Conservation (phyloP, 2,113 vertebrate species). For the Ancistrus triradiatus region DNA sequence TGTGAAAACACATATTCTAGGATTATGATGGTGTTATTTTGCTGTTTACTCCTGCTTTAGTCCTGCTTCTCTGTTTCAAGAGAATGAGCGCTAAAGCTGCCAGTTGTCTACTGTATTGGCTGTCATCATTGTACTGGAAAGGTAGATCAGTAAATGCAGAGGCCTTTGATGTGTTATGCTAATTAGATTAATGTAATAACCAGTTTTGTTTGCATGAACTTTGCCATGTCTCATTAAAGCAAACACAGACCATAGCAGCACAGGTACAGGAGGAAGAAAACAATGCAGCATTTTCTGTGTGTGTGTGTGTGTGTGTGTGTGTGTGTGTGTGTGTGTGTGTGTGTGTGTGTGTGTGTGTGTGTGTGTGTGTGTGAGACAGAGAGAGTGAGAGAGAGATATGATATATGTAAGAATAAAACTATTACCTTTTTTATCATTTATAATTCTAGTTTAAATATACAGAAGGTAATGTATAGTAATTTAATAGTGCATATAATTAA, state of each 20-base stretch:
- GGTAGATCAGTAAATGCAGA: constrained; percentile 43
- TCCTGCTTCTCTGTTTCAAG: constrained; percentile 29
- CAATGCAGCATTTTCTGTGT: constrained; percentile 8
- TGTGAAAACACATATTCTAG: too few species aligned
- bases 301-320: constrained; percentile 3
- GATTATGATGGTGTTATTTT: too few species aligned
- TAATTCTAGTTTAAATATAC: too few species aligned
- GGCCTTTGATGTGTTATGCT: constrained; percentile 49
- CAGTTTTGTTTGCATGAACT: constrained; percentile 44
- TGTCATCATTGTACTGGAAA: constrained; percentile 41
- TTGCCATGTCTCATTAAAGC: constrained; percentile 41
- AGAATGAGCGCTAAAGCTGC: constrained; percentile 30
- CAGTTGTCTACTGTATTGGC: constrained; percentile 46
- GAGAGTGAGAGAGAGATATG: too few species aligned
- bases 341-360: too few species aligned
- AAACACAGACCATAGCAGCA: constrained; percentile 39
- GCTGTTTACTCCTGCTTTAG: too few species aligned
- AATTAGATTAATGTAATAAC: constrained; percentile 46
- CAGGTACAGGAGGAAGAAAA: constrained; percentile 7
- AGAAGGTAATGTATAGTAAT: too few species aligned
- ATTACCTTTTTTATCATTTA: too few species aligned
- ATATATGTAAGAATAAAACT: too few species aligned
- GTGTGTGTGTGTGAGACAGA: too few species aligned
- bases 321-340: too few species aligned
- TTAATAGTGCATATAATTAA: too few species aligned